Percentiles rank a stretch among this genome's conserved stretches.
phyloP scores from a whole-genome alignment of 2,888 invertebrate genomes.

The Leptothorax acervorum region DNA sequence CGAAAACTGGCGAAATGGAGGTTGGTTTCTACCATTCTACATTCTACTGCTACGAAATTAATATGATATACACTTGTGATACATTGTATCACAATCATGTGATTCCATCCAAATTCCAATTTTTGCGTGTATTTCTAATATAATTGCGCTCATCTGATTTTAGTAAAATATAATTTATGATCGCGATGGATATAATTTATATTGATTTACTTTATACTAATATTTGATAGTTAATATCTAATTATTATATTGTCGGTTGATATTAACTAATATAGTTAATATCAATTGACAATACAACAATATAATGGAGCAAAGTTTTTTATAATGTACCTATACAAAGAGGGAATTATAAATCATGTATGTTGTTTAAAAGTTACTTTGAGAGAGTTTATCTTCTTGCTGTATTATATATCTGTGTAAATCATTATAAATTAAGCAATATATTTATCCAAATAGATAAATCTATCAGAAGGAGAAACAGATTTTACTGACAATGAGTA shows the following conservation, averaged over 20 bases:
- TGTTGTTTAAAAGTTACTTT: background rate
- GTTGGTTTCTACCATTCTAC: constrained; percentile 68
- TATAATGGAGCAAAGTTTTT: background rate
- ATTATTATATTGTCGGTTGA: background rate
- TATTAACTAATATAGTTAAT: background rate
- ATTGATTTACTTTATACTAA: background rate
- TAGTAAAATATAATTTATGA: background rate
- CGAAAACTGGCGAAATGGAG: constrained; percentile 73
- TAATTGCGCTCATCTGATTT: background rate
- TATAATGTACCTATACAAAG: background rate
- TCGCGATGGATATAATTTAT: background rate
- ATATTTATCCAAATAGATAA: background rate
- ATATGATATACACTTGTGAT: constrained; percentile 40
- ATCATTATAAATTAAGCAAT: background rate
- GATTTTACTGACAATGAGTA: too few species aligned
- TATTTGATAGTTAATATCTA: background rate
- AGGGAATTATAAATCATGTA: background rate
- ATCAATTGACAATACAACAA: background rate
- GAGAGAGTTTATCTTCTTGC: background rate
- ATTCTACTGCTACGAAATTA: constrained; percentile 52
- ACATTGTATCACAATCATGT: background rate
- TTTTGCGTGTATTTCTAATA: background rate
- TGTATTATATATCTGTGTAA: background rate
- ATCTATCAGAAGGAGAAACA: background rate
- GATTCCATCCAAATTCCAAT: constrained; percentile 12